A percentile compares a stretch with the other conserved stretches of the same genome.
Evolutionary conservation across 1,140 invertebrate genomes (phyloP).

Genomic region (Contarinia nasturtii): DNA sequence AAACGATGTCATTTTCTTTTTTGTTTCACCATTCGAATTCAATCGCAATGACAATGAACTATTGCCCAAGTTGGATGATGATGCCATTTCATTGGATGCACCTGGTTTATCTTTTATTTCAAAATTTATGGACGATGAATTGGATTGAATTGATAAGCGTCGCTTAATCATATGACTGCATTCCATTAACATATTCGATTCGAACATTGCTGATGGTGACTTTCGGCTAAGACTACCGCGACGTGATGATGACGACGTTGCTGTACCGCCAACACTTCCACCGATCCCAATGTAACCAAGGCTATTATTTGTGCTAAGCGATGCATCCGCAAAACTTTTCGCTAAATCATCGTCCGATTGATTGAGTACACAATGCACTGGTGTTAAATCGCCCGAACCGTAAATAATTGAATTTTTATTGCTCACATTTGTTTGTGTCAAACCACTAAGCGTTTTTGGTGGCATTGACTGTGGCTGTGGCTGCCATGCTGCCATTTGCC

Average conservation of each 20-base stretch:
- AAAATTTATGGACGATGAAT: not conserved
- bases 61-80: not conserved
- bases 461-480: no score
- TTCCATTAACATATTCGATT: slow-evolving; percentile 2
- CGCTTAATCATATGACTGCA: slow-evolving; percentile 3
- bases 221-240: slow-evolving; percentile 3
- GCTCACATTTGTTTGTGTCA: not conserved
- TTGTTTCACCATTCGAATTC: not conserved
- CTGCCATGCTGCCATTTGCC: not conserved
- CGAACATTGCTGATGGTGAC: slow-evolving; percentile 1
- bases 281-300: not conserved
- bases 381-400: not conserved
- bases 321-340: not conserved
- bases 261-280: no score
- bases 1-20: slow-evolving; percentile 5
- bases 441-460: not conserved
- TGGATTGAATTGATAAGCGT: not conserved
- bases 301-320: not conserved
- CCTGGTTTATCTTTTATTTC: not conserved
- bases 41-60: not conserved
- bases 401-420: slow-evolving; percentile 2
- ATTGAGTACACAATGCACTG: not conserved
- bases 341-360: slow-evolving; percentile 2
- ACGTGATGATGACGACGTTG: slow-evolving; percentile 3
- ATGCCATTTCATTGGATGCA: not conserved